Percentiles rank a stretch among this genome's conserved stretches.
Evolutionary conservation across 2,888 invertebrate species (phyloP).

Genomic region (Eugnorisma glareosa): DNA sequence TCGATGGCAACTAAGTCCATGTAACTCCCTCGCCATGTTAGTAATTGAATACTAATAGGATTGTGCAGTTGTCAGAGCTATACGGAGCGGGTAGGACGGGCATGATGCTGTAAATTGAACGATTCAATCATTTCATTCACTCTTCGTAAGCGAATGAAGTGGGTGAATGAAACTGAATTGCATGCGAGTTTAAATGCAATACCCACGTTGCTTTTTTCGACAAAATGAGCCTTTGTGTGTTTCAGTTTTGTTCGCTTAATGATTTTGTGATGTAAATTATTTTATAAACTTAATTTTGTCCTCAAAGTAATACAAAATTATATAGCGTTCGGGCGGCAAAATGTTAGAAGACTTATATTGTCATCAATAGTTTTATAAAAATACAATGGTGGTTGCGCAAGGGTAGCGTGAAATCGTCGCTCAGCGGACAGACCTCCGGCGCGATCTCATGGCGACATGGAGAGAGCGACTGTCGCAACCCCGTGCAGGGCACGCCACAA

Average conservation of each 20-base stretch:
- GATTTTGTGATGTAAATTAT: neutral
- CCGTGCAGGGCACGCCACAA: too few species aligned
- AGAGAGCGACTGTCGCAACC: too few species aligned
- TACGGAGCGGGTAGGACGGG: neutral
- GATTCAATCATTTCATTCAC: slow-evolving; percentile 16
- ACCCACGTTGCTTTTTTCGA: neutral
- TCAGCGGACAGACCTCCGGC: too few species aligned
- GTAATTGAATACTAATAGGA: slow-evolving; percentile 18
- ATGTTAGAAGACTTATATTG: neutral
- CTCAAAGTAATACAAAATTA: neutral
- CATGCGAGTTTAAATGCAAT: neutral
- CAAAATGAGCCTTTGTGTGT: neutral
- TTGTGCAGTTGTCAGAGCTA: neutral
- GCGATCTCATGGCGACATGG: too few species aligned
- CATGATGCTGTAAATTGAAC: slow-evolving; percentile 22
- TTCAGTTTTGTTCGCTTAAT: neutral
- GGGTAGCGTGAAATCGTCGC: too few species aligned
- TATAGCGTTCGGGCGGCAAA: neutral
- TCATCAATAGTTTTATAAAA: neutral
- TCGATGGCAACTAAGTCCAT: neutral
- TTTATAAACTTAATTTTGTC: neutral
- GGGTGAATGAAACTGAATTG: slow-evolving; percentile 2
- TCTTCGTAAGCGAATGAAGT: neutral
- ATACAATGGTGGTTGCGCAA: too few species aligned
- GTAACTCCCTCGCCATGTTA: neutral